Evolutionary conservation across 2,113 vertebrate genomes (phyloP), one percentile per base, ranked within the genome.

Genomic region (Oncorhynchus keta): DNA sequence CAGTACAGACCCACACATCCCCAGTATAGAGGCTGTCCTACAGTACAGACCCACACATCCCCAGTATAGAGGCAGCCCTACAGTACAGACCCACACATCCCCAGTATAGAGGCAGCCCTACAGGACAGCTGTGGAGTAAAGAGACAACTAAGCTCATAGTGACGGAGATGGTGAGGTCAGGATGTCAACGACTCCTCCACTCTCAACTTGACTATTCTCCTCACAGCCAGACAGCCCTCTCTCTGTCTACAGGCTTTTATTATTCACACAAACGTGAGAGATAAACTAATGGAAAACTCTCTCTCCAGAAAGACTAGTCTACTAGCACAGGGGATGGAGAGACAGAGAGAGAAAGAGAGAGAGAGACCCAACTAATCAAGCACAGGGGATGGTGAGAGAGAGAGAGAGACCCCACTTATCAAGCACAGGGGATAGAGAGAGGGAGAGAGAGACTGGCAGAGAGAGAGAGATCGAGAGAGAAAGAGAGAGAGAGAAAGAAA

Each of bases 121-220:
- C 22, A 74, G 28, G 39, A 62, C 13, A 49, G 13, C 49, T 16
- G 35, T 39, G 35, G 35, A 39, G 1, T 39, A 8, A 39, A 39
- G 35, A 39, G 35, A 7, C 35, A 1, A 35, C 6, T 39, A 6
- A 13, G 13, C 13, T 51, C 4, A 0, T 51, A 51, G 14, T 26
- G 16, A 68, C n/a, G 57, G 39, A 79, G 76, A 28, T 75, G 75
- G 77, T 66, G 66, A 75, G 26, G 66, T 79, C 51, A 32, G 22
- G 51, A n/a, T 66, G 76, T 68, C 73, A 61, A 74, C 11, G n/a
- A 65, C 68, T 66, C 14, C 28, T 3, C 5, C 6, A 32, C 30
- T 32, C 3, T 0, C 30, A 16, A n/a, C 32, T 20, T 68, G 26
- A 39, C 3, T 68, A 18, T 18, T 68, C 67, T 39, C 20, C 67